phyloP scores from a whole-genome alignment of 2,888 invertebrate genomes.

The Thera britannica region DNA sequence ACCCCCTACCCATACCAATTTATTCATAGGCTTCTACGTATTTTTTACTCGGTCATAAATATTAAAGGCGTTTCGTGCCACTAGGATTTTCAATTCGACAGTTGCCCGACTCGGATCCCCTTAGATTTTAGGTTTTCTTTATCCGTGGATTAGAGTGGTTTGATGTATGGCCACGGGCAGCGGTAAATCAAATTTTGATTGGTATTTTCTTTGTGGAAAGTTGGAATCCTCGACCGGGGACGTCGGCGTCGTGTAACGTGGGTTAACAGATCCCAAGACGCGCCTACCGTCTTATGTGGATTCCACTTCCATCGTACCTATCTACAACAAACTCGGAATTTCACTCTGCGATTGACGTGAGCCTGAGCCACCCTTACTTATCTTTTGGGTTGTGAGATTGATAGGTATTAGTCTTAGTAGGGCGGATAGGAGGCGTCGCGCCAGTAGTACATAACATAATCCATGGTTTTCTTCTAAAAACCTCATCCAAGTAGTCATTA shows the following conservation, averaged over 20 bases:
- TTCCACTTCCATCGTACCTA: slow-evolving; percentile 39
- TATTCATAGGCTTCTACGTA: slow-evolving; percentile 71
- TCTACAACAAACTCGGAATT: slow-evolving; percentile 60
- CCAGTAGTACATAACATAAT: neutral
- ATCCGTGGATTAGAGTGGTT: slow-evolving; percentile 79
- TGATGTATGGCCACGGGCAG: slow-evolving; percentile 82
- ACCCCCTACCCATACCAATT: slow-evolving; percentile 53
- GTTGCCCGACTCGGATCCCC: slow-evolving; percentile 66
- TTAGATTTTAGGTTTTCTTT: slow-evolving; percentile 77
- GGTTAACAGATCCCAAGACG: slow-evolving; percentile 81
- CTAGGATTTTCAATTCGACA: slow-evolving; percentile 80
- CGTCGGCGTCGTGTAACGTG: slow-evolving; percentile 70
- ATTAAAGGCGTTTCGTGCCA: slow-evolving; percentile 71
- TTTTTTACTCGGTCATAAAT: slow-evolving; percentile 79
- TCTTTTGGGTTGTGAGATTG: neutral
- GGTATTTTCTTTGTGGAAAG: slow-evolving; percentile 83
- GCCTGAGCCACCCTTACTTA: slow-evolving; percentile 19
- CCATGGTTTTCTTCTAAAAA: neutral
- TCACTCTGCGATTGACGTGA: slow-evolving; percentile 59
- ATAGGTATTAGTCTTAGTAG: too few species aligned
- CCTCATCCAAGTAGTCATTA: neutral
- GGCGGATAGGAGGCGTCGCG: neutral
- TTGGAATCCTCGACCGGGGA: slow-evolving; percentile 73
- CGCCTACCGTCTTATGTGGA: slow-evolving; percentile 67
- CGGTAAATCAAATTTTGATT: slow-evolving; percentile 85